Percentiles rank a stretch among this genome's conserved stretches.
Conservation (phyloP, 2,888 invertebrate species). For the Thymelicus acteon region DNA sequence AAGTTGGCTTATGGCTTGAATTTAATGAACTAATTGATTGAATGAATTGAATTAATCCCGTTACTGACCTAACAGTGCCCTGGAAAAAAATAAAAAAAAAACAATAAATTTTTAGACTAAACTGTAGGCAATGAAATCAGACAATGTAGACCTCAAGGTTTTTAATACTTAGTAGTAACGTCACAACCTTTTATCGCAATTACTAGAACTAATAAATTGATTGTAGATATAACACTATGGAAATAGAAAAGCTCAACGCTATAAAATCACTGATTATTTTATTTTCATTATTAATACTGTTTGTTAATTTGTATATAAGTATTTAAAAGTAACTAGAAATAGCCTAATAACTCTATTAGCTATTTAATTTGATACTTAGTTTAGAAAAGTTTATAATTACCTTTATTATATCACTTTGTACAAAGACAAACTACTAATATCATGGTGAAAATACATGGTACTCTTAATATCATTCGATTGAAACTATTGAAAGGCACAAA, state of each 20-base stretch:
- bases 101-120: no score
- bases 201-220: conserved; percentile 36
- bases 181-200: conserved; percentile 25
- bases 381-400: background rate
- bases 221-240: conserved; percentile 52
- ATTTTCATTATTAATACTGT: background rate
- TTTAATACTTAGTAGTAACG: background rate
- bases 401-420: background rate
- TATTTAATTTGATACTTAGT: conserved; percentile 1
- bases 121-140: no score
- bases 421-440: background rate
- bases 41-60: no score
- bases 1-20: no score
- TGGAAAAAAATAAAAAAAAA: no score
- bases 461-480: no score
- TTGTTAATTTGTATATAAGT: conserved; percentile 27
- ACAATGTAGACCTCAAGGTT: no score
- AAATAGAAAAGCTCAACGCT: conserved; percentile 52
- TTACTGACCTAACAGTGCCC: no score
- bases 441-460: no score
- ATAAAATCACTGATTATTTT: conserved; percentile 45
- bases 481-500: no score
- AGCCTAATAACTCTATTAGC: background rate
- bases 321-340: background rate
- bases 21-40: no score